phyloP scores from a whole-genome alignment of 92 coral and sea anemone genomes.

The Isaurus tuberculatus region DNA sequence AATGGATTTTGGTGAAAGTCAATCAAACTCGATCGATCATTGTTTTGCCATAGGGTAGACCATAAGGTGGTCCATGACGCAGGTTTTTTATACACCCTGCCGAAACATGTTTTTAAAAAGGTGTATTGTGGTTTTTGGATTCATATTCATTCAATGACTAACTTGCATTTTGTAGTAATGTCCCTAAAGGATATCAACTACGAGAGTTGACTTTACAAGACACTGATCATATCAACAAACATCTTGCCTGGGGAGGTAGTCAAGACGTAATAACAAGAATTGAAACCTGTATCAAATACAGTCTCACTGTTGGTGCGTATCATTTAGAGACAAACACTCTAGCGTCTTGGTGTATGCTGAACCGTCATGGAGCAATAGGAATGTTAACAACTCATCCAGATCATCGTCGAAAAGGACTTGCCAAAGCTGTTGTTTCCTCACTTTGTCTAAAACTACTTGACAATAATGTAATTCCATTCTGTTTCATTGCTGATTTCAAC shows the following conservation, averaged over 20 bases:
- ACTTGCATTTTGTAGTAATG: constrained; percentile 12
- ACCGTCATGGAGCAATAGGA: constrained; percentile 32
- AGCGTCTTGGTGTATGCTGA: constrained; percentile 47
- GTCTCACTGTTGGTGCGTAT: constrained; percentile 49
- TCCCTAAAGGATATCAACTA: constrained; percentile 35
- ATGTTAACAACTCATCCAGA: constrained; percentile 31
- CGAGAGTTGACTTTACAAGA: constrained; percentile 16
- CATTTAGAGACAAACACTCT: constrained; percentile 37
- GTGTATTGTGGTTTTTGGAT: no score
- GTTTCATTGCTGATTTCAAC: constrained; percentile 16
- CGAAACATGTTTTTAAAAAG: no score
- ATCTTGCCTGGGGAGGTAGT: constrained; percentile 26
- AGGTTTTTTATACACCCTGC: no score
- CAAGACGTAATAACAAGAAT: constrained; percentile 30
- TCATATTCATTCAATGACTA: no score
- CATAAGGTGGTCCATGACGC: no score
- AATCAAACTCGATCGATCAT: no score
- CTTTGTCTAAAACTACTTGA: constrained; percentile 32
- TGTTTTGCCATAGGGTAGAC: no score
- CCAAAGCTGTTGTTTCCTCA: constrained; percentile 36
- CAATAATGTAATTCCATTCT: constrained; percentile 1
- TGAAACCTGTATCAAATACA: constrained; percentile 33
- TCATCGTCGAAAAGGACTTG: constrained; percentile 52
- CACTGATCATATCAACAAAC: constrained; percentile 1
- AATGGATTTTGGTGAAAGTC: no score